phyloP scores from a whole-genome alignment of 2,888 invertebrate genomes.

The Rhaphigaster nebulosa region DNA sequence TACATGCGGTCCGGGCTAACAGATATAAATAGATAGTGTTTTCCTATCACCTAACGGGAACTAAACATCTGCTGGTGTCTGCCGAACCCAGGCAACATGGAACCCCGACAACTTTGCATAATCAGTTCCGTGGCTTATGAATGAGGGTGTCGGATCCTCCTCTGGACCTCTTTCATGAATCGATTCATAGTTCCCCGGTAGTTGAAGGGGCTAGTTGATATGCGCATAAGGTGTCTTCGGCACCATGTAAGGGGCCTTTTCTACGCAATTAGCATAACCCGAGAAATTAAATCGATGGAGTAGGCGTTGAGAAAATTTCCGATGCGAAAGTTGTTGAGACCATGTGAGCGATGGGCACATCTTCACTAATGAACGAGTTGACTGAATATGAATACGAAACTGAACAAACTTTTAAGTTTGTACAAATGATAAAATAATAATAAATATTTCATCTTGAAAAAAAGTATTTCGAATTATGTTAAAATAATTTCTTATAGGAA shows the following conservation, averaged over 20 bases:
- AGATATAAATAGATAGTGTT: conserved; percentile 35
- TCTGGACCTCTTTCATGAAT: neutral
- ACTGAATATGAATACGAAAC: neutral
- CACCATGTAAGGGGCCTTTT: neutral
- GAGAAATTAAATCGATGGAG: neutral
- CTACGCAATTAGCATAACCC: neutral
- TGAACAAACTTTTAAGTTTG: no score
- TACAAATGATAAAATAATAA: no score
- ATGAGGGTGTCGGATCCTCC: neutral
- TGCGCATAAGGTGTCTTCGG: conserved; percentile 35
- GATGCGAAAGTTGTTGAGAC: neutral
- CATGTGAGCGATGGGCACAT: neutral
- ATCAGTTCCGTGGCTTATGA: conserved; percentile 14
- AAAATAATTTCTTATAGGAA: no score
- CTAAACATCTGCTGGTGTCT: neutral
- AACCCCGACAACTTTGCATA: neutral
- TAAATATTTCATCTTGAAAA: no score
- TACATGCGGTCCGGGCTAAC: neutral
- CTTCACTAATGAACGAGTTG: neutral
- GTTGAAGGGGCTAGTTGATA: conserved; percentile 10
- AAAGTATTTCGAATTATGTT: no score
- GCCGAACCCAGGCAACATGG: neutral
- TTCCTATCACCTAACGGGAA: conserved; percentile 9
- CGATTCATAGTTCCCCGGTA: conserved; percentile 20
- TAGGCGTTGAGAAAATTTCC: conserved; percentile 1